Base-by-base conservation (phyloP, 2,888 invertebrate genomes). In the Melieria crassipennis region DNA sequence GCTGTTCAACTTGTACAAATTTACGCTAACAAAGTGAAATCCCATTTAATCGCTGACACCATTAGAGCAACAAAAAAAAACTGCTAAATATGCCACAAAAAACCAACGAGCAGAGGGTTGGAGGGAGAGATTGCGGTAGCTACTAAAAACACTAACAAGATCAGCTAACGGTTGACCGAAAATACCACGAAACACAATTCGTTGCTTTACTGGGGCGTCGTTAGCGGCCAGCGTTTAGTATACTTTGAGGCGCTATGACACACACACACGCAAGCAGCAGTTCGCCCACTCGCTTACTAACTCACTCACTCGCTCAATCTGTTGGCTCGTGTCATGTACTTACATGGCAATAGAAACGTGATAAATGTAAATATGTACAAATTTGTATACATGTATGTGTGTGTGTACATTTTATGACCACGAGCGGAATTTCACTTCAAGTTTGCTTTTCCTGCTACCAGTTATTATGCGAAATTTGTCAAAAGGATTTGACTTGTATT, bases 391-490 rank as follows among this genome's bases (percentile, higher is more conserved):
- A 6, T 42, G 60, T 50, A 50, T 67, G 50, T n/a, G 50, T 50
- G 60, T 50, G 50, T 67, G 50, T 52, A 60, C 52, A 60, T 60
- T 67, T 67, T 67, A 61, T 60, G 60, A 46, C 4, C 60, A 60
- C 60, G 52, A 67, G 60, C 52, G 67, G 57, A 67, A 60, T 67
- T 45, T 60, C 30, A 67, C 61, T 67, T 67, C 60, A 16, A 48
- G 30, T 30, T 30, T 30, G 30, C 30, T 30, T 30, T 30, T 30
- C 30, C 30, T 30, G 30, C 67, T 67, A 45, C 61, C 61, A 67
- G 57, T 67, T 67, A 67, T 60, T 67, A 13, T 60, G 52, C 16
- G 67, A 52, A 67, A 67, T 67, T 67, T 60, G 67, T 67, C 67
- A 67, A 67, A 60, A 61, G 57, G 60, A 60, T 67, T 67, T 61